Evolutionary conservation across 2,797 vertebrate species (phyloP).

Genomic region (Carduelis carduelis): DNA sequence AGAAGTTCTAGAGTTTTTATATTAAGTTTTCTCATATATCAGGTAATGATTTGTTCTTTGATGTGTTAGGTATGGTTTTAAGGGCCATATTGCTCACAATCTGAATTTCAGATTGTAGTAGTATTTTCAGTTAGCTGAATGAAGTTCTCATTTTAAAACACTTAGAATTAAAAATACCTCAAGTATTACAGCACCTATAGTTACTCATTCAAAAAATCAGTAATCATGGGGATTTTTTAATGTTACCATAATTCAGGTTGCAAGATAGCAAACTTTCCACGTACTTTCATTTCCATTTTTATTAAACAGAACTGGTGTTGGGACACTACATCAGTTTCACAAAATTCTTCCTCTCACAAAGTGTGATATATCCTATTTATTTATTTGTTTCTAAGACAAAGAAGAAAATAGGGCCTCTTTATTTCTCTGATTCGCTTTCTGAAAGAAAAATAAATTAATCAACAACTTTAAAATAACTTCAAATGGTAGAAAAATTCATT

Average conservation of each 20-base stretch:
- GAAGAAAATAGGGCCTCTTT: background rate
- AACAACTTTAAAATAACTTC: background rate
- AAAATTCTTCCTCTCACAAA: background rate
- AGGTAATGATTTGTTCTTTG: background rate
- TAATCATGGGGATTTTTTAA: background rate
- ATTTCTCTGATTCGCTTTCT: background rate
- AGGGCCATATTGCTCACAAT: background rate
- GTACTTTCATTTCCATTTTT: background rate
- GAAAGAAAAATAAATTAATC: background rate
- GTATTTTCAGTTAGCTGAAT: background rate
- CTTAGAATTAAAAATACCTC: background rate
- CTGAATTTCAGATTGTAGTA: background rate
- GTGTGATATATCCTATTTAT: background rate
- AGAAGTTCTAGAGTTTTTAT: background rate
- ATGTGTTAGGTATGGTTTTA: background rate
- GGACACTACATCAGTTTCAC: background rate
- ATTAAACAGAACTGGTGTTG: background rate
- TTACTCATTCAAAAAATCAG: background rate
- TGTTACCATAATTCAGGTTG: background rate
- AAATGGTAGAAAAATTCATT: background rate
- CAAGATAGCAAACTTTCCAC: background rate
- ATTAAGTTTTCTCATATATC: accelerated
- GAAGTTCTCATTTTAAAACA: background rate
- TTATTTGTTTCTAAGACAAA: background rate
- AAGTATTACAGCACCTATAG: background rate